These are phyloP conservation scores for Piprites chloris DNA, from an alignment of 2,113 vertebrate species.

Conservation along the genomic window DNA sequence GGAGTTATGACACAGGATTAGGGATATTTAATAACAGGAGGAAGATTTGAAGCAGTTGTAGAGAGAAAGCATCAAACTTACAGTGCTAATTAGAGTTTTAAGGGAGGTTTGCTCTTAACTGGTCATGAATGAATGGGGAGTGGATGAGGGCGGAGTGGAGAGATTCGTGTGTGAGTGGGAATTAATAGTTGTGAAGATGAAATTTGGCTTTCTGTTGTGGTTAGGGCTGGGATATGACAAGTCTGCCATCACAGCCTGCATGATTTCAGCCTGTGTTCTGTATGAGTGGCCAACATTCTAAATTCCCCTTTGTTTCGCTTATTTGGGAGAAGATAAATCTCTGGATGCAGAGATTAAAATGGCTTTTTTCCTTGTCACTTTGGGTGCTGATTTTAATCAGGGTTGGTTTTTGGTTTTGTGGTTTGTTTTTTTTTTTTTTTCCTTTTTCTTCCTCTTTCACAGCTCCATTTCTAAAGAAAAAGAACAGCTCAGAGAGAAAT, in stretches of 20 bases:
- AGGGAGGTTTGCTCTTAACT: constrained; percentile 1
- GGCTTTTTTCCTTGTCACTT: constrained; percentile 24
- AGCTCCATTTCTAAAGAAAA: constrained; percentile 40
- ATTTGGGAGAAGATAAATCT: neutral
- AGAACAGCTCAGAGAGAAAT: constrained; percentile 49
- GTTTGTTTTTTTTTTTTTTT: neutral
- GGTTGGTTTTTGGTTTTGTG: neutral
- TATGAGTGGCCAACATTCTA: neutral
- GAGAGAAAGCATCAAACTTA: neutral
- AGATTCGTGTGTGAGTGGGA: neutral
- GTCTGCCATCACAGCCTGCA: neutral
- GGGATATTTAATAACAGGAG: neutral
- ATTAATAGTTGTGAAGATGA: neutral
- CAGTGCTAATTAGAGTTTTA: neutral
- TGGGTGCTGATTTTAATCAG: constrained; percentile 51
- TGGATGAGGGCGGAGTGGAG: neutral
- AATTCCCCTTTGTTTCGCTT: neutral
- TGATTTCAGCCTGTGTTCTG: neutral
- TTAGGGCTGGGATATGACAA: neutral
- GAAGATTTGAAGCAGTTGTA: neutral
- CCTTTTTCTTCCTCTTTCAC: neutral
- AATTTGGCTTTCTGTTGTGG: neutral
- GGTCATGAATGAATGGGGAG: neutral
- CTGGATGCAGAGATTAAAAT: neutral
- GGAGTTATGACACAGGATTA: neutral